These are phyloP conservation scores for Echeneis naucrates DNA, from an alignment of 2,797 vertebrate species.

Conservation along the genomic window DNA sequence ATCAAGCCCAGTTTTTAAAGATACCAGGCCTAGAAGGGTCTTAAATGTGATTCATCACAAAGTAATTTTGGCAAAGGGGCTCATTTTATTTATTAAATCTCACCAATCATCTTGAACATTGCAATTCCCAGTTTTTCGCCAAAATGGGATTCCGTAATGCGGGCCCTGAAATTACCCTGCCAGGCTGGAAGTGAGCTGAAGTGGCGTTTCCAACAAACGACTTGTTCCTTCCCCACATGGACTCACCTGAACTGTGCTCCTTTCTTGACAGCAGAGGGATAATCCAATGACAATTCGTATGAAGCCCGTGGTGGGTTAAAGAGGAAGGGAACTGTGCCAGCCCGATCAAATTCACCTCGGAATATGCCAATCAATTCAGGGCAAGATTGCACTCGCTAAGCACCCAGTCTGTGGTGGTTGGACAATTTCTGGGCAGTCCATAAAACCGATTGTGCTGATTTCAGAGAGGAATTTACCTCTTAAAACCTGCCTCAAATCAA, in stretches of 20 bases:
- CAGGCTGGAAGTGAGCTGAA: constrained; percentile 10
- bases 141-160: constrained; percentile 41
- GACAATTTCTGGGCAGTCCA: constrained; percentile 33
- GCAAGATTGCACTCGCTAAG: constrained; percentile 19
- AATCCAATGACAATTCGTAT: constrained; percentile 37
- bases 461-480: constrained; percentile 15
- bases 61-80: background rate
- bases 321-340: constrained; percentile 2
- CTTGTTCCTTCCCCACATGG: background rate
- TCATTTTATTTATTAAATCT: constrained; percentile 38
- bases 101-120: constrained; percentile 35
- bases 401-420: constrained; percentile 2
- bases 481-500: constrained; percentile 9
- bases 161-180: constrained; percentile 13
- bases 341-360: constrained; percentile 40
- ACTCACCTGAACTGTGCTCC: constrained; percentile 1
- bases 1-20: background rate
- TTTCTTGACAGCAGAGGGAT: constrained; percentile 17
- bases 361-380: constrained; percentile 36
- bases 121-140: constrained; percentile 38
- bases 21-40: background rate
- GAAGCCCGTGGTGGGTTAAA: constrained; percentile 33
- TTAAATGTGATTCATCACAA: constrained; percentile 4
- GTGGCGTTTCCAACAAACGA: constrained; percentile 1
- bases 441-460: constrained; percentile 26